Base-by-base conservation (phyloP, 1,140 invertebrate species). In the Heliconius himera region DNA sequence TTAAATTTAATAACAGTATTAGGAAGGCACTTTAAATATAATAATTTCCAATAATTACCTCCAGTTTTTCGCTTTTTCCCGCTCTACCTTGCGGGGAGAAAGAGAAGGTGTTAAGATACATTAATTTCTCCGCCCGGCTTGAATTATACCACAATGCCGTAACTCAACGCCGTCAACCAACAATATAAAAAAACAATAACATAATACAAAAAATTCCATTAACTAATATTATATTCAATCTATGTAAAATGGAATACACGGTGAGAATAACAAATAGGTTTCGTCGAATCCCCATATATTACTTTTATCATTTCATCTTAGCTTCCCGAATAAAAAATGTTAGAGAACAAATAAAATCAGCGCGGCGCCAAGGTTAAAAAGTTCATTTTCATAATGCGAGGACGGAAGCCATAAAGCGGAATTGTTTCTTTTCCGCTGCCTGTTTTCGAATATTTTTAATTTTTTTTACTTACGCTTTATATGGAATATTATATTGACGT, bases 351-450 rank as follows among this genome's bases (percentile, higher is more conserved):
- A 74, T 74, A 80, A 78, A 81, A 82, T 79, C 83, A 56, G 66
- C 75, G 77, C 79, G 81, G 79, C 81, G 82, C 79, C 82, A 80
- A 84, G 77, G 82, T 82, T 86, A 89, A 91, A 91, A 92, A 90
- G 84, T 89, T 91, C 85, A 92, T 91, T 92, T 92, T 90, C 89
- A 90, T 92, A 92, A 92, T 91, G 88, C 88, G 80, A 83, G 81
- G 90, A 81, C 88, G 89, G 88, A 92, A 91, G 88, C 84, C 81
- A 88, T 92, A 90, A 91, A 91, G 84, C 83, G 85, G 85, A 87
- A 91, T 91, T 91, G 89, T 91, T 91, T 89, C 84, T 86, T 88
- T 90, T 84, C 86, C 82, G 84, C 77, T 70, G 76, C 82, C 74
- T 79, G 71, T 78, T 83, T 84, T 84, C 22, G 74, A 76, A 80